Percentiles rank a stretch among this genome's conserved stretches.
phyloP scores from a whole-genome alignment of 2,888 invertebrate genomes.

The Glyphotaelius pellucidus region DNA sequence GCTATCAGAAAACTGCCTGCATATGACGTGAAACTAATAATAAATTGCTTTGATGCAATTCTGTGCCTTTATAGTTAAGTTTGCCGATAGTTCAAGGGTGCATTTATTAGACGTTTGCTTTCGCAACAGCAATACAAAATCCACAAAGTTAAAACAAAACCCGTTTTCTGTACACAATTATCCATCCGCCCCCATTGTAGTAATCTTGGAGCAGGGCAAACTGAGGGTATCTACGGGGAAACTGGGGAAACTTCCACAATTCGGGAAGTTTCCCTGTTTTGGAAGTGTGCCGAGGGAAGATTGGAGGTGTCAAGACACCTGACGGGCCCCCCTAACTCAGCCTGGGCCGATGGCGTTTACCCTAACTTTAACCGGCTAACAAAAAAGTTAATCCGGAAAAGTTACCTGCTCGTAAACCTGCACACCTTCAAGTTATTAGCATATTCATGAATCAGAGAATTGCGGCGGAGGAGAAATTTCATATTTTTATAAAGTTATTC shows the following conservation, averaged over 20 bases:
- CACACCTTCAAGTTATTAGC: constrained; percentile 24
- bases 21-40: not conserved
- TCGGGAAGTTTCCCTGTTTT: constrained; percentile 45
- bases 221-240: not conserved
- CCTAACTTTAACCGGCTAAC: constrained; percentile 40
- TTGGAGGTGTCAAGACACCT: constrained; percentile 53
- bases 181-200: not conserved
- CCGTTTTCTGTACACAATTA: constrained; percentile 24
- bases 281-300: constrained; percentile 41
- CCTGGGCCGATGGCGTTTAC: constrained; percentile 43
- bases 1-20: too few species aligned
- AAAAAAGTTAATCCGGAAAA: constrained; percentile 44
- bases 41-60: not conserved
- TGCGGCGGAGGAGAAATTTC: not conserved
- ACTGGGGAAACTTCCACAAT: constrained; percentile 7
- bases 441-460: constrained; percentile 30
- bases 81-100: not conserved
- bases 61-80: not conserved
- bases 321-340: constrained; percentile 12
- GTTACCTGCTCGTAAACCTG: constrained; percentile 10
- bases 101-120: not conserved
- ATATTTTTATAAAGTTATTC: constrained; percentile 2
- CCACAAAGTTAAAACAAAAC: constrained; percentile 29
- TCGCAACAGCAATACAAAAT: constrained; percentile 25
- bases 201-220: not conserved